These are phyloP conservation scores for Quiscalus mexicanus DNA, from an alignment of 2,113 vertebrate genomes.

Conservation along the genomic window DNA sequence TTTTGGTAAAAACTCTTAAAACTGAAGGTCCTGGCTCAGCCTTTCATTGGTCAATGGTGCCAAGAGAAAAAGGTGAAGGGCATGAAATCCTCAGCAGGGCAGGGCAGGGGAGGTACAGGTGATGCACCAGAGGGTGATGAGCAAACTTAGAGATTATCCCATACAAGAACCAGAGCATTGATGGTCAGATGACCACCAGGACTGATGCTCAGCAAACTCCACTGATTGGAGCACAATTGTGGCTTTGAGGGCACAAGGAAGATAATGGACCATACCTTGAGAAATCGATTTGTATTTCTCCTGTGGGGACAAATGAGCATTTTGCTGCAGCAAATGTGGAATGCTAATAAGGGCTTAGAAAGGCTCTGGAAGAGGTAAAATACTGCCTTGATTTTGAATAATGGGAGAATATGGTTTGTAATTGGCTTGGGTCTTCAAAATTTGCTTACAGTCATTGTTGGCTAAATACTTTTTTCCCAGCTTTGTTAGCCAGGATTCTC, in stretches of 20 bases:
- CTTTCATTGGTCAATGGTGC: neutral
- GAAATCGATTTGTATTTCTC: constrained; percentile 19
- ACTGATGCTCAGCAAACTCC: neutral
- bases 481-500: constrained; percentile 22
- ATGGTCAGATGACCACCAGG: neutral
- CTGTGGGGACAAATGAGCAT: neutral
- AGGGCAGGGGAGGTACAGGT: neutral
- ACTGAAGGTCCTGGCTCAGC: neutral
- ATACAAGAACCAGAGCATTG: neutral
- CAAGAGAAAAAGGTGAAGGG: neutral
- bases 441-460: neutral
- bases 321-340: neutral
- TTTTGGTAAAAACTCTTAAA: neutral
- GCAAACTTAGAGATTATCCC: neutral
- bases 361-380: constrained; percentile 4
- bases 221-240: neutral
- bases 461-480: constrained; percentile 11
- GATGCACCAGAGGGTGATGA: neutral
- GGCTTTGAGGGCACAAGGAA: neutral
- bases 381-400: neutral
- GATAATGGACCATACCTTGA: neutral
- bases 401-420: neutral
- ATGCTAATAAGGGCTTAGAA: neutral
- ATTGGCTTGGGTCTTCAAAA: constrained; percentile 7
- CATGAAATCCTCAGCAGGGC: neutral